Base-by-base conservation (phyloP, 2,888 invertebrate genomes). In the Clitarchus hookeri region DNA sequence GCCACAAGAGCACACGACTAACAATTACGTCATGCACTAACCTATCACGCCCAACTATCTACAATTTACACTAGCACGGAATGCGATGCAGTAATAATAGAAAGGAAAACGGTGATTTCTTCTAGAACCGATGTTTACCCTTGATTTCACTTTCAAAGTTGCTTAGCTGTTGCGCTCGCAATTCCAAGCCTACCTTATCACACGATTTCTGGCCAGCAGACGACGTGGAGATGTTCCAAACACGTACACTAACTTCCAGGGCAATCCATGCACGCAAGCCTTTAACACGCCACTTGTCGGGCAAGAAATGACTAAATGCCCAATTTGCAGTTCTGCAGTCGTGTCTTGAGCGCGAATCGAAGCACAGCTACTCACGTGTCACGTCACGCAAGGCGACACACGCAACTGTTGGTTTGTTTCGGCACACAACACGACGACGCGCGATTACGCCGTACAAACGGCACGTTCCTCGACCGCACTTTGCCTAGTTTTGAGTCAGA, bases 401-500 rank as follows among this genome's bases (percentile, higher is more conserved):
- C 65, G 65, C n/a, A 65, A 65, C 65, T 65, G 36, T 36, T 36
- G 36, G 36, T 3, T 36, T 36, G 36, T 36, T 3, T 36, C 36
- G 2, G 36, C 36, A 36, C 36, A 36, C 36, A 3, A 36, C 36
- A n/a, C n/a, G n/a, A n/a, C n/a, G n/a, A n/a, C 16, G 65, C 16
- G 65, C 65, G 65, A 65, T 23, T n/a, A 23, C 65, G 65, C 16
- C 65, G 23, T 13, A 48, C 16, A 16, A 65, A 65, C 65, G 12
- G 48, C 65, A 65, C 65, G 65, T 65, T 65, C 65, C 65, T 19
- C 65, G 65, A 8, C 65, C 65, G 65, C 65, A 65, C 65, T 65
- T 65, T 65, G 65, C 65, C 65, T 65, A 65, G 65, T 65, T 65
- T 65, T 65, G 65, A 65, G 16, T 65, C 65, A 65, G 65, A 65